Evolutionary conservation across 1,140 invertebrate genomes (phyloP).

Genomic region (Microplitis mediator): DNA sequence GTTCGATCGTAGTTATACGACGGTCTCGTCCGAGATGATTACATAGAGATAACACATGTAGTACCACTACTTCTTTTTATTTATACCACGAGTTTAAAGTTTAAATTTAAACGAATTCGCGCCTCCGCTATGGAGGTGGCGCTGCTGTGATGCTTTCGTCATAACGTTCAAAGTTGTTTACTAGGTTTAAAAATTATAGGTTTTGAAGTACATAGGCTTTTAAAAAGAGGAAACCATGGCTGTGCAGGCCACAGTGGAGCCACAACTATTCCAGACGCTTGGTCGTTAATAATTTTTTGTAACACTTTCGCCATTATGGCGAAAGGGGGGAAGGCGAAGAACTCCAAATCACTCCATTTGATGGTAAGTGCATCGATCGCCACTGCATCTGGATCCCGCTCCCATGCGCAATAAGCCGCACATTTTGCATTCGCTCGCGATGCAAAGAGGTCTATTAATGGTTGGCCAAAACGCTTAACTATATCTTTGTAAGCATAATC

Average conservation of each 20-base stretch:
- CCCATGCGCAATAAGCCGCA: neutral
- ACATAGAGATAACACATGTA: no score
- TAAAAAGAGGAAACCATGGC: conserved; percentile 22
- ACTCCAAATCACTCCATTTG: neutral
- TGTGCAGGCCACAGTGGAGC: conserved; percentile 22
- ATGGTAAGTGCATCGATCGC: neutral
- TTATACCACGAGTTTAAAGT: no score
- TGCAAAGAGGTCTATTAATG: conserved; percentile 37
- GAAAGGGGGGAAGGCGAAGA: neutral
- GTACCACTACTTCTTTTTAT: no score
- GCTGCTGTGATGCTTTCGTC: no score
- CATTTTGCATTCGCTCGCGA: conserved; percentile 37
- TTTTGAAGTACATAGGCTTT: conserved; percentile 18
- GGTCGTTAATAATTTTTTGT: conserved; percentile 10
- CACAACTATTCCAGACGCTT: conserved; percentile 25
- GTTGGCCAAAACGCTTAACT: conserved; percentile 27
- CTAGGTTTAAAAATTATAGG: conserved; percentile 26
- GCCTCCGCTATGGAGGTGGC: no score
- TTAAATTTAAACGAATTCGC: no score
- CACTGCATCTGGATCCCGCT: neutral
- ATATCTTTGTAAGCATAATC: no score
- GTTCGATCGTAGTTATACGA: no score
- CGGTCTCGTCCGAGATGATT: no score
- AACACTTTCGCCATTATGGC: conserved; percentile 12
- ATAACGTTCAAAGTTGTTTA: no score